Evolutionary conservation across 1,140 invertebrate genomes (phyloP).

Genomic region (Saccostrea cuccullata): DNA sequence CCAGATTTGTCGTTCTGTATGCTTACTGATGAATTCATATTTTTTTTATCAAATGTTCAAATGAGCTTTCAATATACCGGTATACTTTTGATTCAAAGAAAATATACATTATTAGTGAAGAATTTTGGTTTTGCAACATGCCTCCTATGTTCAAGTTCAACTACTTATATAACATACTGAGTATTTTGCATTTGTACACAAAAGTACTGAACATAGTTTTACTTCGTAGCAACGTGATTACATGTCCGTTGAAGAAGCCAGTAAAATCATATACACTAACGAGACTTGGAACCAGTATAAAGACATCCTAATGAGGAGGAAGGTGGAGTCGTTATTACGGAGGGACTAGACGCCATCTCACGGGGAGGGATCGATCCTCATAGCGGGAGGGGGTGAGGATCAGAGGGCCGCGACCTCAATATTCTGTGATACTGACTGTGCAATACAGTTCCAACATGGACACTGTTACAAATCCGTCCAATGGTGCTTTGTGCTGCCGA

Average conservation of each 20-base stretch:
- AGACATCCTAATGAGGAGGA: conserved; percentile 64
- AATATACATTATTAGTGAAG: background rate
- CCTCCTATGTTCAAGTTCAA: background rate
- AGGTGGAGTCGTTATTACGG: conserved; percentile 50
- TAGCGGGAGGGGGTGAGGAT: background rate
- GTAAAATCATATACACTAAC: conserved; percentile 67
- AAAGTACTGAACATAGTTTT: background rate
- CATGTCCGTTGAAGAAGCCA: conserved; percentile 69
- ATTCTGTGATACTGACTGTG: background rate
- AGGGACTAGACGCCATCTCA: background rate
- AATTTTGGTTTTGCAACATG: background rate
- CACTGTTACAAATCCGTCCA: background rate
- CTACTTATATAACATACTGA: too few relatives aligned
- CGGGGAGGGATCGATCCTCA: background rate
- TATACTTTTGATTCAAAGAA: too few relatives aligned
- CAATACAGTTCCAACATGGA: background rate
- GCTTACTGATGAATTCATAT: too few relatives aligned
- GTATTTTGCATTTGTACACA: too few relatives aligned
- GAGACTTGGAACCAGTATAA: conserved; percentile 76
- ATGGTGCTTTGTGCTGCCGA: conserved; percentile 15
- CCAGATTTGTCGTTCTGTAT: too few relatives aligned
- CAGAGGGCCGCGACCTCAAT: background rate
- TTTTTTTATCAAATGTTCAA: too few relatives aligned
- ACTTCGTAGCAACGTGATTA: conserved; percentile 74
- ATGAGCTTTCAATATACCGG: too few relatives aligned